These are phyloP conservation scores for human (Homo sapiens) DNA, from an alignment of 2,113 vertebrate genomes.

Conservation along the genomic window GRCh38 chr6:69273501-69274000, in stretches of 20 bases:
- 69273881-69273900: background rate
- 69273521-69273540: background rate
- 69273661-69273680: background rate
- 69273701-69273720: background rate
- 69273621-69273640: background rate
- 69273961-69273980: background rate
- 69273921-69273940: no score
- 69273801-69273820: background rate
- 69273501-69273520: background rate
- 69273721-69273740: no score
- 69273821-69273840: background rate
- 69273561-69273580: background rate
- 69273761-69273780: accelerated
- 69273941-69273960: background rate
- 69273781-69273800: background rate
- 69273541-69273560: background rate
- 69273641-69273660: background rate
- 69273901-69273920: no score
- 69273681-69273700: background rate
- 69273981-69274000: background rate
- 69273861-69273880: background rate
- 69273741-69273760: background rate
- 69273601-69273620: background rate
- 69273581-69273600: background rate
- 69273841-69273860: background rate